Conservation (phyloP, 1,140 invertebrate species). For the Argopecten irradians region DNA sequence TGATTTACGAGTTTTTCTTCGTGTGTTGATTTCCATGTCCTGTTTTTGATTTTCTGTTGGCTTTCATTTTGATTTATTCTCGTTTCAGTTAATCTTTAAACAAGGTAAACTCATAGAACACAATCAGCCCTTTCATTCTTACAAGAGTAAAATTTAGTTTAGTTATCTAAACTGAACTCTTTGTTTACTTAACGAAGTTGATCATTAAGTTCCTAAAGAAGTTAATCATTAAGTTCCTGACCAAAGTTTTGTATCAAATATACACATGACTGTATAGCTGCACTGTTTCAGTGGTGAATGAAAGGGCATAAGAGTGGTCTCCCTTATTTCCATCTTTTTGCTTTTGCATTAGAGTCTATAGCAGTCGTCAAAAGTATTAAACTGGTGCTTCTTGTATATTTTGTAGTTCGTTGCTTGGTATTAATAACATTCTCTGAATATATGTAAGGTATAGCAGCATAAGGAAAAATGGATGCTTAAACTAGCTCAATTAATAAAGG, state of each 20-base stretch:
- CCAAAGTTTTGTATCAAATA: neutral
- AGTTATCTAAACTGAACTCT: too few relatives aligned
- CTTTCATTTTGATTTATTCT: conserved; percentile 18
- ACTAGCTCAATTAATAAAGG: too few relatives aligned
- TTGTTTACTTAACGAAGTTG: too few relatives aligned
- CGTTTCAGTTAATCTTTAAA: neutral
- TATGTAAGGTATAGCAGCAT: too few relatives aligned
- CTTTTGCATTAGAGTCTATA: neutral
- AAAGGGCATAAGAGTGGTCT: conserved; percentile 6
- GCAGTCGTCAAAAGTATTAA: neutral
- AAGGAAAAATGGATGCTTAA: too few relatives aligned
- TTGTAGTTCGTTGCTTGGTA: neutral
- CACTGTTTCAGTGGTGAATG: neutral
- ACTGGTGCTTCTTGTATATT: neutral
- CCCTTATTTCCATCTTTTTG: neutral
- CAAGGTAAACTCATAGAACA: neutral
- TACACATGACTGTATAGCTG: neutral
- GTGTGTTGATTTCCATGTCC: neutral
- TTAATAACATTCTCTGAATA: neutral
- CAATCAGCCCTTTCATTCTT: neutral
- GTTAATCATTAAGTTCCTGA: too few relatives aligned
- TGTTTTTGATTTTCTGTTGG: conserved; percentile 15
- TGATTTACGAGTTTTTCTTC: neutral
- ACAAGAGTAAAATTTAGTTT: too few relatives aligned
- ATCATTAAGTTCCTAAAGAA: too few relatives aligned